Evolutionary conservation across 2,113 vertebrate genomes (phyloP), one percentile per base, ranked within the genome.

Genomic region (Vireo altiloquus): DNA sequence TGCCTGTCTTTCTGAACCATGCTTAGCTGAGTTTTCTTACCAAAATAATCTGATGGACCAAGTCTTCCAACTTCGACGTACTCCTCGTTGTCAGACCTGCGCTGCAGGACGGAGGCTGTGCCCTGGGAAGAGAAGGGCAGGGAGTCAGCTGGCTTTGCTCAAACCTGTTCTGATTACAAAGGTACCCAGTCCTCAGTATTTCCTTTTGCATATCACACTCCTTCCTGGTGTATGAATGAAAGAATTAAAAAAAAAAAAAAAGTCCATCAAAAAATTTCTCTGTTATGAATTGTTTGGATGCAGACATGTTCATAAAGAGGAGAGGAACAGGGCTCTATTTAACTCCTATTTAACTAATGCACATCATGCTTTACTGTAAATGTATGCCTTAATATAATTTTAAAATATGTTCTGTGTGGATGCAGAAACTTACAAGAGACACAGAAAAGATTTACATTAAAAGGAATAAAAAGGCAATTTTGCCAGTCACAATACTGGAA

Each of bases 41-140:
- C 99, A 57, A 99, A 99, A 97, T 99, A 99, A 98, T 99, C 99
- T 1, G 99, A 99, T 13, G 99, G 99, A 64, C 99, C 99, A 0
- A 99, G 99, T 53, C 99, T 98, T 46, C 99, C 99, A 15, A 99
- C 99, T 83, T 99, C 99, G 2, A 99, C 98, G 1, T 99, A 99
- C 93, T 99, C 99, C 96, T 99, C 99, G 2, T 98, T 99, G 91
- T 99, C 99, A 21, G 99, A 99, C 71, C 99, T 96, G 93, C 99
- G 99, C 98, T 99, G 99, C 83, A 99, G 98, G 65, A 99, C 99
- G 0, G 99, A 99, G 47, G 99, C 99, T 2, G 99, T 99, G 87
- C 99, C 99, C 99, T 99, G 97, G 16, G 65, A 92, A 96, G 39
- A 57, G 81, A 97, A 77, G 46, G 2, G 31, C 31, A 52, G 40